Base-by-base conservation (phyloP, 2,113 vertebrate species). In the Hemicordylus capensis region DNA sequence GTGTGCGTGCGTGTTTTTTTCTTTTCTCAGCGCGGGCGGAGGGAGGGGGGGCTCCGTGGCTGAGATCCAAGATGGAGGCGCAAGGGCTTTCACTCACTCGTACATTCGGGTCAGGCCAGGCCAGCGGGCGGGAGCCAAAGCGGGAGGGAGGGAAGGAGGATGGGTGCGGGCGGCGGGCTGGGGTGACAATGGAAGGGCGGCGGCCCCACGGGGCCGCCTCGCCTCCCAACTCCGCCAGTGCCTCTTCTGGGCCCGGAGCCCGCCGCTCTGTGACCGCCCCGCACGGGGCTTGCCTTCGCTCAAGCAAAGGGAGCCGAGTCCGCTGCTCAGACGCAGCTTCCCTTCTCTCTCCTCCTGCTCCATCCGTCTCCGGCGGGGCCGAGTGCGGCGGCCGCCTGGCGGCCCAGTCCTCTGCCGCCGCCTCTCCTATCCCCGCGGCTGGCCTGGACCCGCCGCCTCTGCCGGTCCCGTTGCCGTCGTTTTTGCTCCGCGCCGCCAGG, bases 11-110 rank as follows among this genome's bases (percentile, higher is more conserved):
- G n/a, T n/a, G n/a, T n/a, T n/a, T n/a, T n/a, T n/a, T n/a, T n/a
- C n/a, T n/a, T n/a, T n/a, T n/a, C n/a, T 93, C 85, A 94, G 90
- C 94, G 96, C 95, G 94, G 95, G 93, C 94, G 95, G 86, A 96
- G 94, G 94, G 93, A 89, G 93, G 94, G 95, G n/a, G 93, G 96
- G 95, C 96, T 95, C 96, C 95, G 96, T 96, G 96, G 96, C 95
- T 95, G 97, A 92, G 96, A 98, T 98, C 97, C 98, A 98, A 98
- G 97, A 98, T 98, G 98, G 98, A 98, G 98, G 98, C 96, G 79
- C 96, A 90, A 91, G 93, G 88, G 92, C 39, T 42, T 88, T 88
- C 76, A 83, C 89, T 84, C 87, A 87, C 86, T 88, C 85, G 85
- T 90, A 84, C 83, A 83, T 70, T 88, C 87, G 67, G 78, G 64